Evolutionary conservation across 2,797 vertebrate species (phyloP).

Genomic region (Salarias fasciatus): DNA sequence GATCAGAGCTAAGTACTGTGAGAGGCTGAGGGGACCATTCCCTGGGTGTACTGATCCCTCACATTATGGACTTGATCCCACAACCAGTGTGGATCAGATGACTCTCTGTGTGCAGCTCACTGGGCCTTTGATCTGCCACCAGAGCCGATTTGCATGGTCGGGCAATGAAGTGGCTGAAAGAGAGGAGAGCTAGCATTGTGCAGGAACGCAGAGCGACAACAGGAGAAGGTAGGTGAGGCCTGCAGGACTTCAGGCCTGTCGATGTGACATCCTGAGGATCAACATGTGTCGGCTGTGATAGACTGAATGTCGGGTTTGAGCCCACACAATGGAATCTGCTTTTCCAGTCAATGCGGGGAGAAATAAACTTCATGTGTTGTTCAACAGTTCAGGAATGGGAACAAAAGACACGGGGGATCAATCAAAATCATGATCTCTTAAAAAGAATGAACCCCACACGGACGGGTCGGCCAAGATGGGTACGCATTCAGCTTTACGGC

Average conservation of each 20-base stretch:
- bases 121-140: slow-evolving; percentile 73
- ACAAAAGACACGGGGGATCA: slow-evolving; percentile 23
- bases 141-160: slow-evolving; percentile 62
- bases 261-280: slow-evolving; percentile 5
- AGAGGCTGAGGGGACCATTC: slow-evolving; percentile 61
- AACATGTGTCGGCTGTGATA: background rate
- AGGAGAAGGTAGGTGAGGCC: background rate
- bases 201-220: slow-evolving; percentile 31
- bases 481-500: slow-evolving; percentile 55
- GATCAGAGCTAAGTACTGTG: slow-evolving; percentile 38
- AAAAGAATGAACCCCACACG: slow-evolving; percentile 42
- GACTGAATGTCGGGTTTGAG: background rate
- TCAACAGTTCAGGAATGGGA: slow-evolving; percentile 17
- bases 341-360: slow-evolving; percentile 6
- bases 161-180: slow-evolving; percentile 56
- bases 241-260: no score
- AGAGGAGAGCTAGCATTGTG: slow-evolving; percentile 35
- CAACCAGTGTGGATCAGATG: slow-evolving; percentile 77
- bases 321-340: no score
- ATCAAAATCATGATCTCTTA: slow-evolving; percentile 48
- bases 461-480: slow-evolving; percentile 43
- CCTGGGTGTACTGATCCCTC: slow-evolving; percentile 62
- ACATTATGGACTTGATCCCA: slow-evolving; percentile 70
- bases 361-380: slow-evolving; percentile 9
- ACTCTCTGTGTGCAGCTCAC: slow-evolving; percentile 58